These are phyloP conservation scores for Heliothis virescens DNA, from an alignment of 1,140 invertebrate genomes.

Conservation along the genomic window DNA sequence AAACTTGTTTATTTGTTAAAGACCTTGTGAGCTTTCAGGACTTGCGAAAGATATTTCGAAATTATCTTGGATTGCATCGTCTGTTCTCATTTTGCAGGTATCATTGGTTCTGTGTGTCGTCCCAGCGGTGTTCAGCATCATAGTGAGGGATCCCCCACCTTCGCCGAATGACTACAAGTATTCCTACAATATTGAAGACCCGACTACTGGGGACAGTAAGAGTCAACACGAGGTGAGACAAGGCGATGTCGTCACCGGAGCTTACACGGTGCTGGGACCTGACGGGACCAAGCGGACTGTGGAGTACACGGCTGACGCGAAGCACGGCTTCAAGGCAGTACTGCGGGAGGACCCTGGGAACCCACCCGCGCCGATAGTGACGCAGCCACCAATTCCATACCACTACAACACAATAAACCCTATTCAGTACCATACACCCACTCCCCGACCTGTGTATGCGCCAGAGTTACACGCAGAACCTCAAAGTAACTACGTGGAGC, in stretches of 20 bases:
- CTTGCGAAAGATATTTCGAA: constrained; percentile 14
- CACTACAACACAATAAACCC: neutral
- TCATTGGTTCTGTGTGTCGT: constrained; percentile 57
- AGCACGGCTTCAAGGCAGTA: constrained; percentile 90
- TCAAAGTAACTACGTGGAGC: neutral
- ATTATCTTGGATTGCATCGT: neutral
- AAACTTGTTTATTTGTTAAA: constrained; percentile 30
- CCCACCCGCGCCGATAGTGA: constrained; percentile 29
- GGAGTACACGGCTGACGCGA: constrained; percentile 90
- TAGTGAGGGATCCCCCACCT: constrained; percentile 75
- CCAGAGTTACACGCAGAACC: neutral
- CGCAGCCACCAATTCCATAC: neutral
- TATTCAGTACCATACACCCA: neutral
- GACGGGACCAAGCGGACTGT: constrained; percentile 90
- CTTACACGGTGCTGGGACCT: constrained; percentile 87
- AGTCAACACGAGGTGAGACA: constrained; percentile 87
- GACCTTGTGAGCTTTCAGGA: constrained; percentile 23
- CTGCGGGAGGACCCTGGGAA: constrained; percentile 83
- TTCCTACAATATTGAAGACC: constrained; percentile 86
- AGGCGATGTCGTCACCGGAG: constrained; percentile 87
- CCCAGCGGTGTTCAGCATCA: constrained; percentile 65
- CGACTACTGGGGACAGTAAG: constrained; percentile 87
- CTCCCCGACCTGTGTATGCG: neutral
- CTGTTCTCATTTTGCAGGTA: constrained; percentile 60
- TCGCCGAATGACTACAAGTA: constrained; percentile 82